Evolutionary conservation across 2,113 vertebrate species (phyloP).

Genomic region (Nycticryphes semicollaris): DNA sequence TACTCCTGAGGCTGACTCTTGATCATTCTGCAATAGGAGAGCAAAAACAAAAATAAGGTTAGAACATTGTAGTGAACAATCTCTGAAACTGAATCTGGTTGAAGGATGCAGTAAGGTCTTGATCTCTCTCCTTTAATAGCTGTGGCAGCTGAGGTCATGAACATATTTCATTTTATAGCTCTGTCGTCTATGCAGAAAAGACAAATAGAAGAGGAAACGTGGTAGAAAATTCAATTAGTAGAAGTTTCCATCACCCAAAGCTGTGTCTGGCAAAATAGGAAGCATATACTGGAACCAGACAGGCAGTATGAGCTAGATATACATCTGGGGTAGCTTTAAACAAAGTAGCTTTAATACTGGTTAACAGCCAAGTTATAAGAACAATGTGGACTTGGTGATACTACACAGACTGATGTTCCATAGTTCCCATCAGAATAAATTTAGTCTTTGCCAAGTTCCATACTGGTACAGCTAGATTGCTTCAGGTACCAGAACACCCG

Average conservation of each 20-base stretch:
- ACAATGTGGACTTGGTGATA: background rate
- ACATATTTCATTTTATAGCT: background rate
- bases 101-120: background rate
- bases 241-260: background rate
- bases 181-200: background rate
- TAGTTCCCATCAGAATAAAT: background rate
- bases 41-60: background rate
- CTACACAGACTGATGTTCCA: background rate
- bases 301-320: background rate
- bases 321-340: background rate
- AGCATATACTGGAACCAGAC: background rate
- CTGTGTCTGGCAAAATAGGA: background rate
- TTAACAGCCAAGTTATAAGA: background rate
- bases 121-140: background rate
- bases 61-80: background rate
- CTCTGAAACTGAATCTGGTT: background rate
- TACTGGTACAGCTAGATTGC: background rate
- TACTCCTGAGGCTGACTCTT: conserved; percentile 95
- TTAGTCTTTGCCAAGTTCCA: background rate
- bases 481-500: background rate
- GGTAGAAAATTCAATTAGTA: background rate
- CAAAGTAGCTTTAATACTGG: background rate
- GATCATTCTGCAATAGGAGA: conserved; percentile 85
- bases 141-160: background rate
- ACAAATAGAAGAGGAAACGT: background rate